A percentile compares a stretch with the other conserved stretches of the same genome.
These are phyloP conservation scores for Cylas formicarius DNA, from an alignment of 1,140 invertebrate genomes.

Conservation along the genomic window DNA sequence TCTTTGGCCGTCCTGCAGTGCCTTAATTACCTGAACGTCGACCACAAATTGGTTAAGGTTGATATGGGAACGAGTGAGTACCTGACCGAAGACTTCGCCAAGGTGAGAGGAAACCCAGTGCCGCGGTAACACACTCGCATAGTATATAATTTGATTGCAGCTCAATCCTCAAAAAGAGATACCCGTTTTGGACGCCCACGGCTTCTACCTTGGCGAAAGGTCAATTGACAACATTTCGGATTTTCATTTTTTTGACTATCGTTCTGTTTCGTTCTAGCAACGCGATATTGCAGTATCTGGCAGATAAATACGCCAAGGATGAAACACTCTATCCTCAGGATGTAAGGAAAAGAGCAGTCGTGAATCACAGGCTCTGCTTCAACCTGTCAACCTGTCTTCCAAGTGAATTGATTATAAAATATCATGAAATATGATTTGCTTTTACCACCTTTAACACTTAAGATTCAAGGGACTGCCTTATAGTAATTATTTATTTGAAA, in stretches of 20 bases:
- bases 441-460: too few relatives aligned
- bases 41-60: slow-evolving; percentile 57
- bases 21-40: slow-evolving; percentile 53
- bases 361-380: slow-evolving; percentile 69
- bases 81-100: slow-evolving; percentile 58
- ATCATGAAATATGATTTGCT: too few relatives aligned
- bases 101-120: slow-evolving; percentile 44
- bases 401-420: too few relatives aligned
- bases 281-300: slow-evolving; percentile 69
- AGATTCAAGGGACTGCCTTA: too few relatives aligned
- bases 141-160: slow-evolving; percentile 40
- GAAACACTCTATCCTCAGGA: slow-evolving; percentile 62
- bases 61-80: slow-evolving; percentile 65
- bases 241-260: neutral
- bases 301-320: slow-evolving; percentile 59
- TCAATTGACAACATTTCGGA: slow-evolving; percentile 24
- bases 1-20: slow-evolving; percentile 60
- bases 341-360: slow-evolving; percentile 54
- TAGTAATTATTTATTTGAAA: too few relatives aligned
- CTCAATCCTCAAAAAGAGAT: slow-evolving; percentile 74
- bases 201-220: slow-evolving; percentile 63
- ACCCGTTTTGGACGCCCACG: slow-evolving; percentile 63
- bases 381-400: slow-evolving; percentile 65
- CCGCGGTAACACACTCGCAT: neutral
- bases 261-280: slow-evolving; percentile 43